These are phyloP conservation scores for Theocolax elegans DNA, from an alignment of 1,140 invertebrate genomes.

Conservation along the genomic window DNA sequence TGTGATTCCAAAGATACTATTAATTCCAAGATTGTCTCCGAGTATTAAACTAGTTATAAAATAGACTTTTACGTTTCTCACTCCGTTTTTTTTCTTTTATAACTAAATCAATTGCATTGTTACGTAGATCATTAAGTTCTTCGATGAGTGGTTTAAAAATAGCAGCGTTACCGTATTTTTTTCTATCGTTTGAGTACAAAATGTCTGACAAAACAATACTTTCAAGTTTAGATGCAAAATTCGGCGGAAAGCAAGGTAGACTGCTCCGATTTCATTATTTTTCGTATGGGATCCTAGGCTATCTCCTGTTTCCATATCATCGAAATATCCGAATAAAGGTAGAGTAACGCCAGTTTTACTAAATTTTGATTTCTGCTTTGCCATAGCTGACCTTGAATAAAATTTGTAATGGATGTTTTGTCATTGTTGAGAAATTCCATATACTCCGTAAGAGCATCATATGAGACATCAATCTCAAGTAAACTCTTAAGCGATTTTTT, in stretches of 20 bases:
- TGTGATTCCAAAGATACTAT: conserved; percentile 38
- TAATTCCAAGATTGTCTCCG: conserved; percentile 40
- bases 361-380: background rate
- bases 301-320: conserved; percentile 39
- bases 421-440: conserved; percentile 3
- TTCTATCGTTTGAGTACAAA: conserved; percentile 15
- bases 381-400: conserved; percentile 14
- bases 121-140: conserved; percentile 26
- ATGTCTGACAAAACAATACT: conserved; percentile 37
- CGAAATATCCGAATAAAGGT: conserved; percentile 26
- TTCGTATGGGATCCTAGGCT: conserved; percentile 22
- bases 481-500: background rate
- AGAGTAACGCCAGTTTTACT: conserved; percentile 13
- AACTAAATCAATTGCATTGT: conserved; percentile 27
- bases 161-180: conserved; percentile 47
- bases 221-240: conserved; percentile 37
- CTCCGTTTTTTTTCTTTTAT: conserved; percentile 27
- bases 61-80: conserved; percentile 1
- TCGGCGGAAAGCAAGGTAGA: conserved; percentile 49
- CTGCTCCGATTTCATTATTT: conserved; percentile 34
- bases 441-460: background rate
- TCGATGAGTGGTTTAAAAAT: conserved; percentile 57
- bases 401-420: conserved; percentile 1
- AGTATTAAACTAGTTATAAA: conserved; percentile 35
- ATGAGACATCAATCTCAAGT: conserved; percentile 8